These are phyloP conservation scores for Chelonus insularis DNA, from an alignment of 1,140 invertebrate species.

Conservation along the genomic window DNA sequence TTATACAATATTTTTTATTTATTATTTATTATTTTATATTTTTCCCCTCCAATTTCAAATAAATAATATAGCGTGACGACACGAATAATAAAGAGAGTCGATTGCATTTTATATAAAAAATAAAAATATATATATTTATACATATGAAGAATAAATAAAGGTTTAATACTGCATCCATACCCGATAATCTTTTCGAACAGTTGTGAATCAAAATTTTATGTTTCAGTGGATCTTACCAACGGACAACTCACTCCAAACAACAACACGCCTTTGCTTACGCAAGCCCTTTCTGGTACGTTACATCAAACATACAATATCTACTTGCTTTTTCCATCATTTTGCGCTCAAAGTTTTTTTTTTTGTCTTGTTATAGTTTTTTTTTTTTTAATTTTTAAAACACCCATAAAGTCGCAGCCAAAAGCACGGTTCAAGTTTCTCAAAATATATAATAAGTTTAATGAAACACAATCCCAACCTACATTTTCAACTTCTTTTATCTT, in stretches of 20 bases:
- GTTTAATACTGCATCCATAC: no score
- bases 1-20: background rate
- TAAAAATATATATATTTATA: background rate
- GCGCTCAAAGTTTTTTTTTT: conserved; percentile 18
- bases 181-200: conserved; percentile 32
- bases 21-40: no score
- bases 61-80: background rate
- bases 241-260: conserved; percentile 92
- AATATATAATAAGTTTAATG: no score
- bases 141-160: no score
- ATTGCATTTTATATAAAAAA: background rate
- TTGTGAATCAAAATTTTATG: conserved; percentile 59
- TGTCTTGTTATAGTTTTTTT: background rate
- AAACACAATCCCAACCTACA: no score
- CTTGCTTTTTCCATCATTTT: conserved; percentile 19
- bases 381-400: background rate
- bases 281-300: conserved; percentile 87
- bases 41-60: no score
- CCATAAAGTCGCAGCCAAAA: background rate
- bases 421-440: background rate
- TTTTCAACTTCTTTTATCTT: no score
- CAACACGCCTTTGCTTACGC: conserved; percentile 90
- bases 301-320: conserved; percentile 35
- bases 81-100: conserved; percentile 17
- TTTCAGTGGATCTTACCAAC: conserved; percentile 92